A percentile compares a stretch with the other conserved stretches of the same genome.
Evolutionary conservation across 1,140 invertebrate species (phyloP).

Genomic region (Neodiprion lecontei): DNA sequence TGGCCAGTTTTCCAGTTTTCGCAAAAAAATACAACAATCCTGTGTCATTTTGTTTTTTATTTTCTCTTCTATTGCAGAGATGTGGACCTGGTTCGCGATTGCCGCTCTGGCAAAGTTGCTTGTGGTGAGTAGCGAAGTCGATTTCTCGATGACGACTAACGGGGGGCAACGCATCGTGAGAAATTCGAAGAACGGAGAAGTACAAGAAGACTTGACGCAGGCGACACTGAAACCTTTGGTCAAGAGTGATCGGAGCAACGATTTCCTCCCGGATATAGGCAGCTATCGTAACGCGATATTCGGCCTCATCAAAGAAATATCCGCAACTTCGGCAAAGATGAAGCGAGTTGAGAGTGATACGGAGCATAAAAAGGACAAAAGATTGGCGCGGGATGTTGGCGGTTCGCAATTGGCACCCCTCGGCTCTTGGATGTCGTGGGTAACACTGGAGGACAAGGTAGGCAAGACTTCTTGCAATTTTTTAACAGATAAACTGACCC

Average conservation of each 20-base stretch:
- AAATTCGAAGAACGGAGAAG: background rate
- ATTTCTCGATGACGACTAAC: background rate
- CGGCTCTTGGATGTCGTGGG: background rate
- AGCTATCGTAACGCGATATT: background rate
- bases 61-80: background rate
- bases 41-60: background rate
- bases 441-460: background rate
- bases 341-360: background rate
- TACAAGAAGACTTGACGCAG: background rate
- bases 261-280: background rate
- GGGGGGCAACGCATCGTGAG: background rate
- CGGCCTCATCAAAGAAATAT: background rate
- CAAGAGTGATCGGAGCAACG: background rate
- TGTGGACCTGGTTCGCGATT: background rate
- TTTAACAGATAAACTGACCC: no score
- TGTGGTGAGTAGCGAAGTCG: background rate
- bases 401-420: background rate
- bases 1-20: no score
- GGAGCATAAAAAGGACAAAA: background rate
- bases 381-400: background rate
- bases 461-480: background rate
- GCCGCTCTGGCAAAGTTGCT: background rate
- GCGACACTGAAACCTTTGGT: background rate
- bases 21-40: background rate
- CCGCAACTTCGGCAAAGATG: background rate